Percentiles rank a stretch among this genome's conserved stretches.
Evolutionary conservation across 2,797 vertebrate genomes (phyloP).

Genomic region (Pseudomugil gertrudae): DNA sequence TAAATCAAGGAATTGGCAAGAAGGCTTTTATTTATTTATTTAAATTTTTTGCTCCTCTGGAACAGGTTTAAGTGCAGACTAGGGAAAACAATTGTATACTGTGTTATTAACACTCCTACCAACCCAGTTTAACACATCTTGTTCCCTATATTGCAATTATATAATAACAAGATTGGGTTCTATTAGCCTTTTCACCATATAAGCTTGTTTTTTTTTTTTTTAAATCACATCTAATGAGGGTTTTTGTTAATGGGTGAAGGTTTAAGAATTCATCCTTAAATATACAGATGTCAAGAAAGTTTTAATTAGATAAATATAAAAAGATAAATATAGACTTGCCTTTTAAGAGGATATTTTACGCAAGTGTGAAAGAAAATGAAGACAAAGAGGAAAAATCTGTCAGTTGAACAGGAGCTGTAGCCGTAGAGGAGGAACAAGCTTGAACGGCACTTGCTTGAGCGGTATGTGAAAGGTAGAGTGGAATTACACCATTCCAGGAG

Average conservation of each 20-base stretch:
- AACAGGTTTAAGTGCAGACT: constrained; percentile 71
- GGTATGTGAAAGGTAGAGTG: constrained; percentile 68
- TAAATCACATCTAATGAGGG: constrained; percentile 1
- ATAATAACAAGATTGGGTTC: constrained; percentile 69
- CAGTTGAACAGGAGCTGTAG: constrained; percentile 51
- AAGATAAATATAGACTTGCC: neutral
- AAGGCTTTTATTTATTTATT: constrained; percentile 63
- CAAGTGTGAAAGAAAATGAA: constrained; percentile 19
- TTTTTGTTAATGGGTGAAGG: constrained; percentile 3
- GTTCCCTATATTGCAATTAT: constrained; percentile 66
- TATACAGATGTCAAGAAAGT: neutral
- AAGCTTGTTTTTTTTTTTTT: neutral
- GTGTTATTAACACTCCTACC: constrained; percentile 73
- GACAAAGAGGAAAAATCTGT: constrained; percentile 41
- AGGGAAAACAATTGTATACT: constrained; percentile 72
- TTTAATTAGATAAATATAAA: neutral
- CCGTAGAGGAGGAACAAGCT: constrained; percentile 66
- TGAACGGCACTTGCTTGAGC: constrained; percentile 59
- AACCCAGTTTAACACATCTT: constrained; percentile 54
- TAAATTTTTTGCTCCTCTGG: constrained; percentile 69
- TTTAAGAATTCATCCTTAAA: neutral
- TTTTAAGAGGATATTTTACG: constrained; percentile 5
- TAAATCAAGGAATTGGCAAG: constrained; percentile 85
- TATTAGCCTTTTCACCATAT: constrained; percentile 41
- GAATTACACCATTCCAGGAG: constrained; percentile 70